Conservation (phyloP, 64 coral and sea anemone genomes). For the Pocillopora verrucosa region DNA sequence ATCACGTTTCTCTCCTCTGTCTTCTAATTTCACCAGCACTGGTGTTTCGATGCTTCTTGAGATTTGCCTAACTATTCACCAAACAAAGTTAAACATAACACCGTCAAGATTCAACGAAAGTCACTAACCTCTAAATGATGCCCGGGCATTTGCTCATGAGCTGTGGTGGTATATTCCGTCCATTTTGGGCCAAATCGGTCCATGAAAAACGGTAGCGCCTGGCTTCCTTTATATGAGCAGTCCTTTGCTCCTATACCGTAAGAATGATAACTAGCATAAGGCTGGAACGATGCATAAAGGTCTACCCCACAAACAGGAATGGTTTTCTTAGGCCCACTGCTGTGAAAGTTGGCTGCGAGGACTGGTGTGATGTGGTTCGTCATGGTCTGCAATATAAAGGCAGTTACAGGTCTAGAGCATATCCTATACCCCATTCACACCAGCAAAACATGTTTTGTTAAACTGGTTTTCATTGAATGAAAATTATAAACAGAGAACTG, state of each 20-base stretch:
- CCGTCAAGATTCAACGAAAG: too few relatives aligned
- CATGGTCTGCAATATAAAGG: not conserved
- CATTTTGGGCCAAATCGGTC: constrained; percentile 45
- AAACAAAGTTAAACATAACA: too few relatives aligned
- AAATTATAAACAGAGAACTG: too few relatives aligned
- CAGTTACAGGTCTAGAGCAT: too few relatives aligned
- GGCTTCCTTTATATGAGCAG: not conserved
- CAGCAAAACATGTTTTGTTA: too few relatives aligned
- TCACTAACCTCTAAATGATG: constrained; percentile 46
- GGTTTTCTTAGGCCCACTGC: not conserved
- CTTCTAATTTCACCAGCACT: too few relatives aligned
- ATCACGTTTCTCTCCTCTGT: too few relatives aligned
- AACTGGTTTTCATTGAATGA: too few relatives aligned
- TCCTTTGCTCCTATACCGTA: constrained; percentile 12
- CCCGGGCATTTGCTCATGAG: constrained; percentile 36
- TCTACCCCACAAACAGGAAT: constrained; percentile 5
- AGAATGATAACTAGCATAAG: not conserved
- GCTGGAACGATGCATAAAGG: not conserved
- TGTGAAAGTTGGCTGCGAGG: not conserved
- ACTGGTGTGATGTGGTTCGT: constrained; percentile 10
- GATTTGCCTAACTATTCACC: too few relatives aligned
- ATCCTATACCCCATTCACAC: too few relatives aligned
- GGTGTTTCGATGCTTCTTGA: too few relatives aligned
- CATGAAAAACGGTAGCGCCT: constrained; percentile 31
- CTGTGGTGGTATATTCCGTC: constrained; percentile 30